phyloP scores from a whole-genome alignment of 2,888 invertebrate genomes.

The Cephonodes hylas region DNA sequence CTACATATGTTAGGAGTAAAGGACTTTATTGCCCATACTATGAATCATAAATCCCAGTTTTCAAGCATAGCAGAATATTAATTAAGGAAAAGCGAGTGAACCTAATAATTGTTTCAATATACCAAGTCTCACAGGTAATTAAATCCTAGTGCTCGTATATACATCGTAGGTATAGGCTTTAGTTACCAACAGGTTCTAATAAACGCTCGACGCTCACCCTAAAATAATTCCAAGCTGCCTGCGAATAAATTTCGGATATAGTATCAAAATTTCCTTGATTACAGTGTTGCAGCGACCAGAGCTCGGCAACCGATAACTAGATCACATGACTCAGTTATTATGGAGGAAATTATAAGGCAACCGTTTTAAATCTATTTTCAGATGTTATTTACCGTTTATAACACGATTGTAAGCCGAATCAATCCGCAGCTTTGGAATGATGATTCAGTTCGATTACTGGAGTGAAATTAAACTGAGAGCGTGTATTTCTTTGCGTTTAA shows the following conservation, averaged over 20 bases:
- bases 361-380: constrained; percentile 2
- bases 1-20: too few species aligned
- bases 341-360: background rate
- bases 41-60: too few species aligned
- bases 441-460: background rate
- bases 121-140: too few species aligned
- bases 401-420: background rate
- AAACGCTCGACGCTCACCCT: background rate
- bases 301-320: background rate
- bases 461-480: background rate
- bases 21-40: too few species aligned
- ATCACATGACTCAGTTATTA: constrained; percentile 4
- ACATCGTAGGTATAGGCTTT: background rate
- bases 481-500: too few species aligned
- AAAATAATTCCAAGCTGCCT: background rate
- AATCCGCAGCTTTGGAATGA: background rate
- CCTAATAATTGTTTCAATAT: too few species aligned
- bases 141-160: background rate
- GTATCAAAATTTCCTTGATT: background rate
- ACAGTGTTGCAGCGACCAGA: background rate
- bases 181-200: background rate
- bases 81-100: too few species aligned
- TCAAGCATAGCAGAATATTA: too few species aligned
- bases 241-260: background rate
- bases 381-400: background rate